phyloP scores from a whole-genome alignment of 2,797 vertebrate genomes.

The Girardinus metallicus region DNA sequence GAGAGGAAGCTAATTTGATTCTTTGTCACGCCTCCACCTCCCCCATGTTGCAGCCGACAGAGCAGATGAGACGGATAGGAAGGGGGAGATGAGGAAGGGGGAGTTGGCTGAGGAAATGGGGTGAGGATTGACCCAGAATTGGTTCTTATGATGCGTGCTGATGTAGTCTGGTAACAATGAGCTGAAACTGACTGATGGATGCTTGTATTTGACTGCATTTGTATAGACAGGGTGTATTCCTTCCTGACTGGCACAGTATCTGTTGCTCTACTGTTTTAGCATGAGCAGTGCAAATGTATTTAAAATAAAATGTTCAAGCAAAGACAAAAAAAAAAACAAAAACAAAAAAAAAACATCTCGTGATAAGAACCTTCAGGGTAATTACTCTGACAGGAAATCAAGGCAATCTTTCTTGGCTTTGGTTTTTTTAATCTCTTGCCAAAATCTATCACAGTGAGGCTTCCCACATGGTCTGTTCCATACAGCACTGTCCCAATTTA shows the following conservation, averaged over 20 bases:
- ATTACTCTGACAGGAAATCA: conserved; percentile 8
- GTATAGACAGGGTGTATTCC: conserved; percentile 15
- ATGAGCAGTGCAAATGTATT: background rate
- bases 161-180: conserved; percentile 63
- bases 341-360: background rate
- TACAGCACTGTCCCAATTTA: conserved; percentile 22
- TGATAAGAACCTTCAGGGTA: background rate
- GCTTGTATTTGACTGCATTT: conserved; percentile 25
- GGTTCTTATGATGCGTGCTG: conserved; percentile 64
- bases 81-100: conserved; percentile 25
- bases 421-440: conserved; percentile 9
- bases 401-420: conserved; percentile 7
- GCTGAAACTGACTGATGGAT: conserved; percentile 38
- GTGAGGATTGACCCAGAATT: conserved; percentile 79
- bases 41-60: conserved; percentile 55
- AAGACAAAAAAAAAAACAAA: background rate
- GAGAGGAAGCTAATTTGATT: conserved; percentile 70
- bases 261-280: background rate
- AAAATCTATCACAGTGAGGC: conserved; percentile 13
- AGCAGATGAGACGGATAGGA: conserved; percentile 38
- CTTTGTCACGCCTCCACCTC: conserved; percentile 38
- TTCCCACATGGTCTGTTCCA: conserved; percentile 3
- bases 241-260: conserved; percentile 17
- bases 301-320: background rate
- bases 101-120: conserved; percentile 42